A percentile compares a stretch with the other conserved stretches of the same genome.
Evolutionary conservation across 2,113 vertebrate species (phyloP).

Genomic region (Crotalus helleri): DNA sequence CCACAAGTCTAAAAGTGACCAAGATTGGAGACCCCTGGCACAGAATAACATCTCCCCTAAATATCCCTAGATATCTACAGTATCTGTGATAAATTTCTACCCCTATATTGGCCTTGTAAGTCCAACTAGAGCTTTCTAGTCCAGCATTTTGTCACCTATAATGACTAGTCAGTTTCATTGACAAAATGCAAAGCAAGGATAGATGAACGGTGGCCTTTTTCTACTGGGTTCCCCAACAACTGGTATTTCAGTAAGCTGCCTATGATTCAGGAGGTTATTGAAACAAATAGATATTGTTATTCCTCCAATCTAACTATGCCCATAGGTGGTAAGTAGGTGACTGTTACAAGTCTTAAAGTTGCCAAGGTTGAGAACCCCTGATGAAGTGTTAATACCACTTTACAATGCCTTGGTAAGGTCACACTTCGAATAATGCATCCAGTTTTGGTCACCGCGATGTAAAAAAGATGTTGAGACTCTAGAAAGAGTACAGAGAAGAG

Average conservation of each 20-base stretch:
- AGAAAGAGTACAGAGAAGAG: too few species aligned
- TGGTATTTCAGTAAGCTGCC: background rate
- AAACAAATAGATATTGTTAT: background rate
- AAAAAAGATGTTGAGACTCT: too few species aligned
- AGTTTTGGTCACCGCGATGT: too few species aligned
- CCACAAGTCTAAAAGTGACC: too few species aligned
- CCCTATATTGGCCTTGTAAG: background rate
- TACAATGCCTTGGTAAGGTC: too few species aligned
- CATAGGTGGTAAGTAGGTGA: background rate
- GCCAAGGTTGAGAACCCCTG: too few species aligned
- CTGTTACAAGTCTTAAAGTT: background rate
- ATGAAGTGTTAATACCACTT: too few species aligned
- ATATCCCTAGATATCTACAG: background rate
- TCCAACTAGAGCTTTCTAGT: background rate
- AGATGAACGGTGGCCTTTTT: background rate
- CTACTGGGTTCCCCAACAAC: background rate
- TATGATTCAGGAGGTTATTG: background rate
- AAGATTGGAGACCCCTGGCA: too few species aligned
- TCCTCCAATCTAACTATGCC: background rate
- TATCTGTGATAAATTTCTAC: background rate
- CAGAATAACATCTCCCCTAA: background rate
- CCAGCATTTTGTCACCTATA: background rate
- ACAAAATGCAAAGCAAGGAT: background rate
- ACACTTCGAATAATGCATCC: too few species aligned
- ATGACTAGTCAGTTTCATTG: background rate